These are phyloP conservation scores for Alosa alosa DNA, from an alignment of 2,113 vertebrate genomes.

Conservation along the genomic window DNA sequence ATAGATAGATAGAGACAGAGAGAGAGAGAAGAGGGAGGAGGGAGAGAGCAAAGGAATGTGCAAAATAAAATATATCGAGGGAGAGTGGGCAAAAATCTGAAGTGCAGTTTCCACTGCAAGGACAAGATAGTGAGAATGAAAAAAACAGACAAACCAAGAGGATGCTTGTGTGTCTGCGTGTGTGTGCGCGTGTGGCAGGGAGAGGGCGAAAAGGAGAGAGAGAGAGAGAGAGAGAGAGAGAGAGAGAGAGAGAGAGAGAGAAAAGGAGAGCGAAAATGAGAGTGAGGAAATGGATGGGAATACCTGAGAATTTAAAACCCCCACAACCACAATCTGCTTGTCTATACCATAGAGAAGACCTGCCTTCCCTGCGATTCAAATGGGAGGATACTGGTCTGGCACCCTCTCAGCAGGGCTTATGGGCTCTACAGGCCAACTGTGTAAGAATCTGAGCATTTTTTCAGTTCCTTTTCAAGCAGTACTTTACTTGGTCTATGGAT, in stretches of 20 bases:
- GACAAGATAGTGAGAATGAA: neutral
- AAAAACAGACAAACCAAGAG: neutral
- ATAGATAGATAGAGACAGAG: neutral
- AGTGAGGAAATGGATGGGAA: conserved; percentile 3
- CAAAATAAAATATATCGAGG: neutral
- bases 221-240: no score
- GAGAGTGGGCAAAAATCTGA: neutral
- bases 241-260: no score
- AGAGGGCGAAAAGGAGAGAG: neutral
- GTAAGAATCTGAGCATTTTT: neutral
- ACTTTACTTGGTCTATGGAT: neutral
- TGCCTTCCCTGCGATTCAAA: neutral
- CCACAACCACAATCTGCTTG: neutral
- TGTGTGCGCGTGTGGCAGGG: neutral
- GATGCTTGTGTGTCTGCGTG: neutral
- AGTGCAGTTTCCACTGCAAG: neutral
- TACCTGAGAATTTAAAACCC: neutral
- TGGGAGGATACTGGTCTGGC: neutral
- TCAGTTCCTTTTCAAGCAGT: neutral
- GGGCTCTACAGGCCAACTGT: neutral
- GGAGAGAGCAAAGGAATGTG: neutral
- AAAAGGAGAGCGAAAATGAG: neutral
- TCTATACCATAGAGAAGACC: neutral
- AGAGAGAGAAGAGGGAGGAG: neutral
- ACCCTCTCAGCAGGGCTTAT: neutral